A percentile compares a stretch with the other conserved stretches of the same genome.
Evolutionary conservation across 1,140 invertebrate species (phyloP).

Genomic region (Danaus plexippus): DNA sequence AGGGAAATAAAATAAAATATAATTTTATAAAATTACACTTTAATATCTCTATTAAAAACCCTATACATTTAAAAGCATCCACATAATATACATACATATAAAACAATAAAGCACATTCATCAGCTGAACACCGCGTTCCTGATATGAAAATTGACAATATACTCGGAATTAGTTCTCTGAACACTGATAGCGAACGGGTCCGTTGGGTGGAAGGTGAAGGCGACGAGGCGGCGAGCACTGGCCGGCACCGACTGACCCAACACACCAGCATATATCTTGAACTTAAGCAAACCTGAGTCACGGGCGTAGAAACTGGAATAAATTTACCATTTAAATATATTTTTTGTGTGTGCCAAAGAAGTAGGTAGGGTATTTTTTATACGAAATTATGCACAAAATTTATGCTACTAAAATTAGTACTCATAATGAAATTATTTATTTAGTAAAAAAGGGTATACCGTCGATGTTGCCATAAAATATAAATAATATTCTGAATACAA

Average conservation of each 20-base stretch:
- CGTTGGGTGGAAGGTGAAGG: conserved; percentile 97
- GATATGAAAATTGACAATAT: conserved; percentile 96
- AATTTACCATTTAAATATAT: neutral
- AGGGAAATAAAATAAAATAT: conserved; percentile 3
- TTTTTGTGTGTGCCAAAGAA: too few species aligned
- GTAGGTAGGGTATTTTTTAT: too few species aligned
- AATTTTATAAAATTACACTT: too few species aligned
- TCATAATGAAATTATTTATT: too few species aligned
- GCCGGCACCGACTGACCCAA: conserved; percentile 69
- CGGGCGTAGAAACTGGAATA: conserved; percentile 87
- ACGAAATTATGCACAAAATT: too few species aligned
- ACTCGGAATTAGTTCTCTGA: conserved; percentile 95
- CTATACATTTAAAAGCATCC: too few species aligned
- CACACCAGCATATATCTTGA: conserved; percentile 88
- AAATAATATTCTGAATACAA: too few species aligned
- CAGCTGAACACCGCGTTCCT: conserved; percentile 68
- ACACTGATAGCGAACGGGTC: conserved; percentile 98
- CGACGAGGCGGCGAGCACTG: conserved; percentile 86
- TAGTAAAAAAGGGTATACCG: too few species aligned
- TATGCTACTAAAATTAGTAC: too few species aligned
- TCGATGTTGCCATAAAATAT: too few species aligned
- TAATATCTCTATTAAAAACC: too few species aligned
- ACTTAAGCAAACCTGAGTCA: conserved; percentile 91
- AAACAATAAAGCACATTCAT: conserved; percentile 10
- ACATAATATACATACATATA: too few species aligned